Evolutionary conservation across 2,888 invertebrate genomes (phyloP).

Genomic region (Muscina levida): DNA sequence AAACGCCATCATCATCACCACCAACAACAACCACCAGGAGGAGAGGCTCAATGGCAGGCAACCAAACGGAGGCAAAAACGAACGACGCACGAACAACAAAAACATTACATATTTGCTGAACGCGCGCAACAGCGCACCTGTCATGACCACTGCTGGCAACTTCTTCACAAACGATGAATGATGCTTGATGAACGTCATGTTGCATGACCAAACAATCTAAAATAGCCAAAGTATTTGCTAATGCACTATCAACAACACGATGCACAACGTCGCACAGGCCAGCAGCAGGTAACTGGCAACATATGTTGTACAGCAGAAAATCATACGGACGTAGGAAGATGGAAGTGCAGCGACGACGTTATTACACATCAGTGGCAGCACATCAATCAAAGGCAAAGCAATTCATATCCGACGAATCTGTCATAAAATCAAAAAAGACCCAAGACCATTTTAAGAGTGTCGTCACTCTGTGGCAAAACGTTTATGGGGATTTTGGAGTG

Average conservation of each 20-base stretch:
- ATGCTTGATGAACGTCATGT: constrained; percentile 61
- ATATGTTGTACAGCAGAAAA: no score
- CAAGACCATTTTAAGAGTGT: no score
- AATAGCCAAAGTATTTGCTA: constrained; percentile 39
- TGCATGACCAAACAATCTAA: constrained; percentile 65
- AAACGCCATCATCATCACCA: constrained; percentile 14
- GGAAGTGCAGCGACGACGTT: no score
- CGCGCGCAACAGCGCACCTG: constrained; percentile 52
- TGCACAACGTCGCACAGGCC: background rate
- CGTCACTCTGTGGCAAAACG: no score
- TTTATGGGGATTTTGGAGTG: no score
- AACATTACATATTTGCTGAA: no score
- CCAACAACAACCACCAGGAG: no score
- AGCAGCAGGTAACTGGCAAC: background rate
- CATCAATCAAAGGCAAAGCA: no score
- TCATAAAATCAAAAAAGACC: no score
- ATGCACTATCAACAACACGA: constrained; percentile 24
- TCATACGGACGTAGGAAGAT: no score
- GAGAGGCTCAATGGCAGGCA: background rate
- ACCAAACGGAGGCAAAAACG: constrained; percentile 3
- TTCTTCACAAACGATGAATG: background rate
- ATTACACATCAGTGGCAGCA: no score
- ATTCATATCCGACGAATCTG: no score
- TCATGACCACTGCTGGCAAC: constrained; percentile 52
- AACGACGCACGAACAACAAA: background rate